A percentile compares a stretch with the other conserved stretches of the same genome.
Evolutionary conservation across 2,113 vertebrate genomes (phyloP).

Genomic region (Crotalus tigris): DNA sequence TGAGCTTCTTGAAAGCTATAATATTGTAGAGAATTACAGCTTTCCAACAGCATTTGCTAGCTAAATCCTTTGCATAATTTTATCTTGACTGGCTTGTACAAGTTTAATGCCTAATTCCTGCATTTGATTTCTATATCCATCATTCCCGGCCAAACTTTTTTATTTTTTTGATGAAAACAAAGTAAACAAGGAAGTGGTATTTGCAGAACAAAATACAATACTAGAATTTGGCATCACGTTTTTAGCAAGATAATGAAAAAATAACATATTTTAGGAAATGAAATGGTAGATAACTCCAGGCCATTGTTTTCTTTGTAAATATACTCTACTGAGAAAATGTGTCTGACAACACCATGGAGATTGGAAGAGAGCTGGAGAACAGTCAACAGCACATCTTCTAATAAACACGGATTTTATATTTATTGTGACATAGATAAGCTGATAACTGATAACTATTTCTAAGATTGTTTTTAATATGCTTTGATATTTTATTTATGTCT

Average conservation of each 20-base stretch:
- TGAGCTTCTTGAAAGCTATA: not conserved
- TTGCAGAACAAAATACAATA: not conserved
- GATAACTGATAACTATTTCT: not conserved
- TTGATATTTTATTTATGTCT: not conserved
- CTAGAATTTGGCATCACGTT: not conserved
- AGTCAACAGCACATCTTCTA: not conserved
- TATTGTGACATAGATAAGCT: not conserved
- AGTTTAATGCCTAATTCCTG: not conserved
- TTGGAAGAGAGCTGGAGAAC: not conserved
- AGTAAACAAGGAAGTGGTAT: not conserved
- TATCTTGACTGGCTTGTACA: not conserved
- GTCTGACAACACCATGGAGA: not conserved
- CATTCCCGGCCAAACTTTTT: not conserved
- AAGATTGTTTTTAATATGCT: not conserved
- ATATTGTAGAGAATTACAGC: not conserved
- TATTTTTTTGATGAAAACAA: not conserved
- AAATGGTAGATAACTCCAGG: not conserved
- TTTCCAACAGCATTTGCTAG: not conserved
- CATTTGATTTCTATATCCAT: not conserved
- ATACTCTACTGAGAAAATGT: not conserved
- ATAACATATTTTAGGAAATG: not conserved
- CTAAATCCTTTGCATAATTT: not conserved
- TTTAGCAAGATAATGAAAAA: not conserved
- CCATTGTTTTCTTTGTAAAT: not conserved
- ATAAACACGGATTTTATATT: not conserved